Percentiles rank a stretch among this genome's conserved stretches.
Evolutionary conservation across 2,888 invertebrate genomes (phyloP).

Genomic region (Ectropis crepuscularia): DNA sequence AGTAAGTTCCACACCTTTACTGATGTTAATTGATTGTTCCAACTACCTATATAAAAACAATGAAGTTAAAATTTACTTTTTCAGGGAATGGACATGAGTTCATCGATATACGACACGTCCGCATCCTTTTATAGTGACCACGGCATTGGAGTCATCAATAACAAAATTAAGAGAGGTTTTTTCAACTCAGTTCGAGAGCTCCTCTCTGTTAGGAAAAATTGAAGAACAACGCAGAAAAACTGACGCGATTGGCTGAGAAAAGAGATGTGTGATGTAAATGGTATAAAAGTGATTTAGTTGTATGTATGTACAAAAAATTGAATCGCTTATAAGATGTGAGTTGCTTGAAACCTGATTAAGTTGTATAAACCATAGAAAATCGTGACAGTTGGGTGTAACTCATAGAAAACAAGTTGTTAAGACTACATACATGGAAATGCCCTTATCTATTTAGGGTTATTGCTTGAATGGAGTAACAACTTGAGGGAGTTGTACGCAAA

Average conservation of each 20-base stretch:
- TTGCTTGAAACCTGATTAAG: not conserved
- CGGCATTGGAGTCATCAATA: constrained; percentile 55
- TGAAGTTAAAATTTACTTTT: constrained; percentile 31
- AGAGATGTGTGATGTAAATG: not conserved
- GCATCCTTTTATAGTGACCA: constrained; percentile 75
- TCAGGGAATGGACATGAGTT: constrained; percentile 70
- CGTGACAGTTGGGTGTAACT: not conserved
- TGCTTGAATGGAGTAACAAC: too few species aligned
- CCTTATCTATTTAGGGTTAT: too few species aligned
- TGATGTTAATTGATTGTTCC: too few species aligned
- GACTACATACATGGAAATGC: too few species aligned
- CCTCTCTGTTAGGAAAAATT: constrained; percentile 55
- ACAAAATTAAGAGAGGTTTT: constrained; percentile 67
- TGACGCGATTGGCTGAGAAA: constrained; percentile 32
- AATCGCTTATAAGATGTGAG: not conserved
- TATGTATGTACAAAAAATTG: not conserved
- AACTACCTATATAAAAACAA: not conserved
- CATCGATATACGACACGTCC: constrained; percentile 74
- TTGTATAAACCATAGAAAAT: not conserved
- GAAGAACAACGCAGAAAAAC: constrained; percentile 51
- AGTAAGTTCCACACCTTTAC: too few species aligned
- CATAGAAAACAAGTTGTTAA: too few species aligned
- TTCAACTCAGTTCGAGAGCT: constrained; percentile 69
- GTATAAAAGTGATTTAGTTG: not conserved
- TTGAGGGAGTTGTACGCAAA: too few species aligned